A percentile compares a stretch with the other conserved stretches of the same genome.
Conservation (phyloP, 2,797 vertebrate genomes). For the Schizothorax lantsangensis region DNA sequence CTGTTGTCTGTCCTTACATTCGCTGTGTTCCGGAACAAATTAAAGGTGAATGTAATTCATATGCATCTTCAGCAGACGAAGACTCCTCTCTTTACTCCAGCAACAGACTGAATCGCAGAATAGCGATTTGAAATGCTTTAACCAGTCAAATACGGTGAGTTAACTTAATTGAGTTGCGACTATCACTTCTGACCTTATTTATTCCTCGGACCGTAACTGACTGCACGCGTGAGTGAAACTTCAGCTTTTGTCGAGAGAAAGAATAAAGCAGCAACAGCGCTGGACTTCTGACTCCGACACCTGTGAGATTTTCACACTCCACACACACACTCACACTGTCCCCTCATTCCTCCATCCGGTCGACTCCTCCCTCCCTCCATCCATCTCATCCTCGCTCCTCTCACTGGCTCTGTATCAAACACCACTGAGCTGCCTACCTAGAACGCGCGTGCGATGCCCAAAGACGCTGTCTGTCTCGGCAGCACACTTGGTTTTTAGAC, state of each 20-base stretch:
- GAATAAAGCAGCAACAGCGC: constrained; percentile 17
- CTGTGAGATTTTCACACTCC: constrained; percentile 76
- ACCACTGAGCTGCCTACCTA: constrained; percentile 1
- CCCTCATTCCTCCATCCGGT: constrained; percentile 52
- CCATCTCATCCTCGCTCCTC: constrained; percentile 34
- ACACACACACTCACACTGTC: constrained; percentile 26
- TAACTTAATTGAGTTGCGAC: constrained; percentile 17
- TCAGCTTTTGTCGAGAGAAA: constrained; percentile 9
- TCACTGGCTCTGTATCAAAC: constrained; percentile 28
- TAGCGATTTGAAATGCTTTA: neutral
- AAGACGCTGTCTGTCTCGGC: neutral
- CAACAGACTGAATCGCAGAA: neutral
- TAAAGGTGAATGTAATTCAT: neutral
- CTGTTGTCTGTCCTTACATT: neutral
- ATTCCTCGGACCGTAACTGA: neutral
- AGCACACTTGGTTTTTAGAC: neutral
- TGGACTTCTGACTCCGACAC: constrained; percentile 70
- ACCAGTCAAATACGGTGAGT: neutral
- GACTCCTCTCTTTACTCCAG: constrained; percentile 17
- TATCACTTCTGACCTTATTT: constrained; percentile 22
- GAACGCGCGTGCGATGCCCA: neutral
- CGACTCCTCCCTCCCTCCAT: constrained; percentile 58
- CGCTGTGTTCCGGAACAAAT: neutral
- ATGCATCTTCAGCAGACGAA: neutral
- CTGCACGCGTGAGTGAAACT: constrained; percentile 7